Evolutionary conservation across 1,140 invertebrate species (phyloP).

Genomic region (Meloidogyne floridensis): DNA sequence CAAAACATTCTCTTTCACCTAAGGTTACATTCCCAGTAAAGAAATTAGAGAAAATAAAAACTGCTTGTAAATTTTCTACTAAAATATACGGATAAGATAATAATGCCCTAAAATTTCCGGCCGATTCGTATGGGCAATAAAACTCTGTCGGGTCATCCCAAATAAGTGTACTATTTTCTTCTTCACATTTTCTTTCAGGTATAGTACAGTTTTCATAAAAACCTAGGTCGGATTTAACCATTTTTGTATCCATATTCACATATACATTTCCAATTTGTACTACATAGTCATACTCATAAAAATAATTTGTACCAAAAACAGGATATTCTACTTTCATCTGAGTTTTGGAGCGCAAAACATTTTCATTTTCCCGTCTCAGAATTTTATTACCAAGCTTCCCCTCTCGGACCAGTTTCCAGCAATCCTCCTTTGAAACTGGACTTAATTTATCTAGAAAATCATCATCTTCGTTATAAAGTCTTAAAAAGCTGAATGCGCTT

Average conservation of each 20-base stretch:
- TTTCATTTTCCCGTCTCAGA: background rate
- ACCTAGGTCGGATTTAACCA: background rate
- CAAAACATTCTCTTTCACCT: background rate
- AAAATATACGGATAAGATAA: background rate
- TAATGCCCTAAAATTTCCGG: background rate
- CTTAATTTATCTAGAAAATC: background rate
- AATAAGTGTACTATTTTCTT: too few species aligned
- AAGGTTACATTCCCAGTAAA: too few species aligned
- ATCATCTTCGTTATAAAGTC: background rate
- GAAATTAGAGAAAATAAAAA: background rate
- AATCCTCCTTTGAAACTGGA: background rate
- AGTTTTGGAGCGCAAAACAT: background rate
- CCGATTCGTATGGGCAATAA: background rate
- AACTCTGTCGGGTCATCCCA: background rate
- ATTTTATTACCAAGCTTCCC: background rate
- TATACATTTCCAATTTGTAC: background rate
- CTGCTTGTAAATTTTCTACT: background rate
- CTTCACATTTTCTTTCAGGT: too few species aligned
- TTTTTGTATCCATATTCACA: background rate
- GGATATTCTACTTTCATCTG: background rate
- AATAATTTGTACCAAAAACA: background rate
- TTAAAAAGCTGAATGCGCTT: constrained; percentile 2
- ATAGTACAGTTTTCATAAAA: too few species aligned
- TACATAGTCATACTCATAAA: background rate
- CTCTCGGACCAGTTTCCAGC: background rate